Evolutionary conservation across 2,113 vertebrate genomes (phyloP), one percentile per base, ranked within the genome.

Genomic region (Brachirus orientalis): DNA sequence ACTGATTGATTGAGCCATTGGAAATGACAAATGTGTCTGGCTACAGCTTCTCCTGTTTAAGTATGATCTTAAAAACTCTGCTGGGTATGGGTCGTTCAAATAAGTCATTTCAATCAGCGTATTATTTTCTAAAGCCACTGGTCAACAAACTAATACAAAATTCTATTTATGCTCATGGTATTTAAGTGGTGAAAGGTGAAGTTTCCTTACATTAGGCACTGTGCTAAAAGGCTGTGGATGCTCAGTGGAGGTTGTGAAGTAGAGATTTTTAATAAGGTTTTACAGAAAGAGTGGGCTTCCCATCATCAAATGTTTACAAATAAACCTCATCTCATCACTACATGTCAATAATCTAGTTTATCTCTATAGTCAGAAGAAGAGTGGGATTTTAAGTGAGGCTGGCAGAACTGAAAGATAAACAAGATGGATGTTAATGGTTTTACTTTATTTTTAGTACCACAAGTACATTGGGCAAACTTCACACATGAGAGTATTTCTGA

Each of bases 401-500:
- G 13, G 38, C 19, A 19, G 54, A 56, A 38, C 37, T 38, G 3
- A 44, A 28, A 54, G 2, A 38, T n/a, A 60, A 41, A 7, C 19
- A 0, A 55, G 28, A 35, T 38, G 33, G 38, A 47, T 44, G 17
- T 52, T 53, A 67, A 66, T 63, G 13, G 38, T 37, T 19, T 59
- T 10, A 17, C 13, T 10, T 38, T 43, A 33, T 51, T 67, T 17
- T 41, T 38, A 59, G 22, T 17, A 48, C 47, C 53, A 52, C 38
- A 28, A 53, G n/a, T 43, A 48, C 22, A 69, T 61, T 58, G 57
- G 57, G 13, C 6, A 69, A 46, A 22, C 13, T 72, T 67, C 55
- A 43, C 18, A 35, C 41, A 66, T 33, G 9, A 47, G 64, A 20
- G 54, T 76, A 69, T 68, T 80, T 72, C 64, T 68, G 36, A 70